Evolutionary conservation across 2,113 vertebrate species (phyloP).

Genomic region (Melanerpes aurifrons): DNA sequence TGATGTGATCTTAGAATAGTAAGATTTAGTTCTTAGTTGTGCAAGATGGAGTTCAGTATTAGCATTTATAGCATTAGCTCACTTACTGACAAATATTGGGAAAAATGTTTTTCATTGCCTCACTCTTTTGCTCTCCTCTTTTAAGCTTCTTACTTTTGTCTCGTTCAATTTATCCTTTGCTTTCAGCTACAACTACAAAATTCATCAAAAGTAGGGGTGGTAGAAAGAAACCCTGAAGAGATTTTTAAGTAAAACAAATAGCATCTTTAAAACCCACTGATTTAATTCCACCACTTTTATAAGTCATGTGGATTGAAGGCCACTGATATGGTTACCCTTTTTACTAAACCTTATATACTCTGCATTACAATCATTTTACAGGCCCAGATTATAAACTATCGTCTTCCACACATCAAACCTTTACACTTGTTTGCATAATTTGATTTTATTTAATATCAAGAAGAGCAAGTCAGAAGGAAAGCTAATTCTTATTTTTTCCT

Average conservation of each 20-base stretch:
- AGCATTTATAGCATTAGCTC: not conserved
- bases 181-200: not conserved
- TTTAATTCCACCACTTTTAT: not conserved
- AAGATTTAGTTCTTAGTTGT: conserved; percentile 12
- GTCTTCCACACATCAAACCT: not conserved
- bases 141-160: conserved; percentile 8
- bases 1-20: not conserved
- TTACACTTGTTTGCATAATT: not conserved
- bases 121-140: not conserved
- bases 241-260: not conserved
- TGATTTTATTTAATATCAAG: not conserved
- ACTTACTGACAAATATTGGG: not conserved
- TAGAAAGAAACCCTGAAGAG: not conserved
- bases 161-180: not conserved
- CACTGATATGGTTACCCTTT: not conserved
- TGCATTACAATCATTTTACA: not conserved
- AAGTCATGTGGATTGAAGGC: not conserved
- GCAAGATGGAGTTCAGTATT: not conserved
- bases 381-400: not conserved
- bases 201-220: not conserved
- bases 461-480: not conserved
- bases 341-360: not conserved
- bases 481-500: not conserved
- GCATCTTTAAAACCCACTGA: not conserved
- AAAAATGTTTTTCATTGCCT: not conserved